Evolutionary conservation across 2,888 invertebrate genomes (phyloP), one percentile per base, ranked within the genome.

Genomic region (Scrobipalpa costella): DNA sequence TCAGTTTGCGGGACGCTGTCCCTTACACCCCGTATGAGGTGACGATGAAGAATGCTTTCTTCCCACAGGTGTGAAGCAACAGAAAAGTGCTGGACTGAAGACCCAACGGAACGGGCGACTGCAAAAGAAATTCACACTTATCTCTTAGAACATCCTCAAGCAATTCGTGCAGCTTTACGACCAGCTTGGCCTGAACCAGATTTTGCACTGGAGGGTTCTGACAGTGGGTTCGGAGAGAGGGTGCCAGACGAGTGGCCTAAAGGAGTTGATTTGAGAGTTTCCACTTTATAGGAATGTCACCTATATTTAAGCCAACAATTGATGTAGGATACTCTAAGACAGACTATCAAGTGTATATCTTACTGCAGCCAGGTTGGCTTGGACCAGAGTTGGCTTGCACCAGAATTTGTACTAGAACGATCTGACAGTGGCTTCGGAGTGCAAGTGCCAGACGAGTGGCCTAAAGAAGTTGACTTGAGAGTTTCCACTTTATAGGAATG

Each of bases 31-130:
- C n/a, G n/a, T n/a, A n/a, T n/a, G n/a, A n/a, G n/a, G n/a, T n/a
- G n/a, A n/a, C n/a, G n/a, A n/a, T n/a, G 2, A 40, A 13, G 13
- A 15, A 44, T n/a, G 6, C 44, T 44, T n/a, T 15, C 15, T 15
- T 44, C 15, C n/a, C 7, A 21, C 71, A 79, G 76, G 93, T 94
- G 80, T 88, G 90, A 67, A 81, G 63, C 97, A 64, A 92, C 96
- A 71, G 93, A 92, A 69, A 93, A 94, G n/a, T 97, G 98, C 79
- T 97, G 97, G 96, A 92, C 92, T 59, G 90, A 89, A 64, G 94
- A 94, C 57, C 87, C 94, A 2, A 92, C 93, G 62, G 92, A 92
- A 66, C 93, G 97, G 5, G 96, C 96, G 0, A 92, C 93, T 0
- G 95, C 97, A 0, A 92, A 93, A 0, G 94, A 94, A 79, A 93